These are phyloP conservation scores for Cyaniris semiargus DNA, from an alignment of 2,888 invertebrate species.

Conservation along the genomic window DNA sequence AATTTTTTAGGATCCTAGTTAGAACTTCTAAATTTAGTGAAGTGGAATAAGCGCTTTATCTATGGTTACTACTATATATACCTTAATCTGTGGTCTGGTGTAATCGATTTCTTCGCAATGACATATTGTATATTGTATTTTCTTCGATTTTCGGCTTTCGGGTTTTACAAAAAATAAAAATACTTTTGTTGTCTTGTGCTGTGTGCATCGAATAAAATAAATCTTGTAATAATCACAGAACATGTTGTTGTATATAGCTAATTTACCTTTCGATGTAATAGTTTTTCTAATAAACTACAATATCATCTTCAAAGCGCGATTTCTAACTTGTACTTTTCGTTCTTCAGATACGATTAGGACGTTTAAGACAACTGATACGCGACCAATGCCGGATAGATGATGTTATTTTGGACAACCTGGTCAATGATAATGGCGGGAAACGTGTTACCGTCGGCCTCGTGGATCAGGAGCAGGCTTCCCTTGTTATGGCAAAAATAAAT, in stretches of 20 bases:
- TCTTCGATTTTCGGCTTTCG: too few relatives aligned
- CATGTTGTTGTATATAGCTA: slow-evolving; percentile 13
- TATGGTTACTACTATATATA: too few relatives aligned
- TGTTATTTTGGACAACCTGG: slow-evolving; percentile 49
- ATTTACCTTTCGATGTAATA: slow-evolving; percentile 27
- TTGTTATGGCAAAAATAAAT: slow-evolving; percentile 47
- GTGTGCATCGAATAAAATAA: neutral
- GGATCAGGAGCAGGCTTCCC: slow-evolving; percentile 48
- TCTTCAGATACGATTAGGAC: slow-evolving; percentile 44
- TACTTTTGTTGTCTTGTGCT: neutral
- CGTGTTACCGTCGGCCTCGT: slow-evolving; percentile 50
- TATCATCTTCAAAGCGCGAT: neutral
- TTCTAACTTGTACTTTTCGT: neutral
- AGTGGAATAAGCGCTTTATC: too few relatives aligned
- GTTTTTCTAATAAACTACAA: neutral
- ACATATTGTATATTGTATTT: too few relatives aligned
- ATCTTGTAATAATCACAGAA: neutral
- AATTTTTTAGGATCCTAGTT: too few relatives aligned
- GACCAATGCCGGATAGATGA: slow-evolving; percentile 47
- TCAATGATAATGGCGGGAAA: slow-evolving; percentile 43
- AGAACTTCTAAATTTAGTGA: too few relatives aligned
- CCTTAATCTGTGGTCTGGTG: too few relatives aligned
- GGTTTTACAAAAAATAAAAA: neutral
- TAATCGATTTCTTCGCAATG: too few relatives aligned
- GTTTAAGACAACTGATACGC: slow-evolving; percentile 46